phyloP scores from a whole-genome alignment of 2,888 invertebrate species.

The Herminia tarsipennalis region DNA sequence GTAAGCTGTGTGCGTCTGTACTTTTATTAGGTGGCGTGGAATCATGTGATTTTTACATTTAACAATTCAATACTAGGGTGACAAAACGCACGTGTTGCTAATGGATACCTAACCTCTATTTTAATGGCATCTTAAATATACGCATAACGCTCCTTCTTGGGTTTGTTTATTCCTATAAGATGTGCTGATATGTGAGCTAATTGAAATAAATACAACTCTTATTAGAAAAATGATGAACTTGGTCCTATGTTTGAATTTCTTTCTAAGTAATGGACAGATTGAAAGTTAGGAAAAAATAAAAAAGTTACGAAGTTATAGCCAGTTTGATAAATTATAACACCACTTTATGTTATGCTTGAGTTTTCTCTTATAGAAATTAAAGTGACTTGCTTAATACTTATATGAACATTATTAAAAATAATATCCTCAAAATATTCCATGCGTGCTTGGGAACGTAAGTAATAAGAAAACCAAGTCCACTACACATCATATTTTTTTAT shows the following conservation, averaged over 20 bases:
- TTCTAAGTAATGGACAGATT: no score
- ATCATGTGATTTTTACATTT: slow-evolving; percentile 65
- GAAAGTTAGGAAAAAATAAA: no score
- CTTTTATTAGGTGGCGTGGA: slow-evolving; percentile 60
- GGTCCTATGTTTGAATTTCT: neutral
- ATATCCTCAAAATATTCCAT: slow-evolving; percentile 18
- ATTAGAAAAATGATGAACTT: neutral
- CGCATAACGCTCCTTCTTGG: neutral
- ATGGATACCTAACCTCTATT: slow-evolving; percentile 24
- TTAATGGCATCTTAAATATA: no score
- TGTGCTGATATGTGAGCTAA: neutral
- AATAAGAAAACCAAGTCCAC: slow-evolving; percentile 66
- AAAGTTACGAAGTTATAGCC: no score
- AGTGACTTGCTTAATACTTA: no score
- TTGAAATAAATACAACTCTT: neutral
- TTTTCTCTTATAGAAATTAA: no score
- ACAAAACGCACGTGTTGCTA: slow-evolving; percentile 61
- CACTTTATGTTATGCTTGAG: no score
- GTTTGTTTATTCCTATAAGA: neutral
- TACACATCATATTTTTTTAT: slow-evolving; percentile 63
- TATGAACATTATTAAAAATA: no score
- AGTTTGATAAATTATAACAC: no score
- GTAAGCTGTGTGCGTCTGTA: slow-evolving; percentile 54
- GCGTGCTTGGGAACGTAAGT: slow-evolving; percentile 54
- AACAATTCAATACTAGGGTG: slow-evolving; percentile 58